phyloP scores from a whole-genome alignment of 2,113 vertebrate genomes.

The Elanus axillaris region DNA sequence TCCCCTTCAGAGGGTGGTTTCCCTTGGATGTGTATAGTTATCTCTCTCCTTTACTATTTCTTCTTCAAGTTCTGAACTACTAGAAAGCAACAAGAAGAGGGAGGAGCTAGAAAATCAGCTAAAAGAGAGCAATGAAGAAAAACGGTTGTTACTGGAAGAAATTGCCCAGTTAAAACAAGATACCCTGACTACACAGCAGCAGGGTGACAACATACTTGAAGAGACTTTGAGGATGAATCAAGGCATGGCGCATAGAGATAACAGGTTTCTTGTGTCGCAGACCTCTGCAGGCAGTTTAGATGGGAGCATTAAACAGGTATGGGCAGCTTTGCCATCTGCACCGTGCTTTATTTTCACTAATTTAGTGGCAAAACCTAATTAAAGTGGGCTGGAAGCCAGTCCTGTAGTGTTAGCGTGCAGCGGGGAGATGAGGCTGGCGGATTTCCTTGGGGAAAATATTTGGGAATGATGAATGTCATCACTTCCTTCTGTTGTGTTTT shows the following conservation, averaged over 20 bases:
- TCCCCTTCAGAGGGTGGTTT: neutral
- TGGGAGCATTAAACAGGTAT: slow-evolving; percentile 73
- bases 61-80: slow-evolving; percentile 57
- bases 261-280: slow-evolving; percentile 15
- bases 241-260: neutral
- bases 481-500: neutral
- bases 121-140: slow-evolving; percentile 70
- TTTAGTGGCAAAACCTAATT: neutral
- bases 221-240: slow-evolving; percentile 15
- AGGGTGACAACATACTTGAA: slow-evolving; percentile 1
- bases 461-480: neutral
- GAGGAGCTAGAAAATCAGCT: slow-evolving; percentile 76
- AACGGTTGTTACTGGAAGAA: slow-evolving; percentile 67
- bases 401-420: neutral
- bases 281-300: slow-evolving; percentile 44
- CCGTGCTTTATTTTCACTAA: neutral
- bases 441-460: neutral
- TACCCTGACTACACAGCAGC: slow-evolving; percentile 41
- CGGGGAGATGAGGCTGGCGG: neutral
- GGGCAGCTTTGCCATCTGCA: neutral
- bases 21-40: neutral
- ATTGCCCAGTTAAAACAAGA: slow-evolving; percentile 68
- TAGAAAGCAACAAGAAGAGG: slow-evolving; percentile 68
- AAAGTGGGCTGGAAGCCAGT: neutral
- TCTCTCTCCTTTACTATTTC: slow-evolving; percentile 9